phyloP scores from a whole-genome alignment of 1,140 invertebrate species.

The Drosophila malerkotliana region DNA sequence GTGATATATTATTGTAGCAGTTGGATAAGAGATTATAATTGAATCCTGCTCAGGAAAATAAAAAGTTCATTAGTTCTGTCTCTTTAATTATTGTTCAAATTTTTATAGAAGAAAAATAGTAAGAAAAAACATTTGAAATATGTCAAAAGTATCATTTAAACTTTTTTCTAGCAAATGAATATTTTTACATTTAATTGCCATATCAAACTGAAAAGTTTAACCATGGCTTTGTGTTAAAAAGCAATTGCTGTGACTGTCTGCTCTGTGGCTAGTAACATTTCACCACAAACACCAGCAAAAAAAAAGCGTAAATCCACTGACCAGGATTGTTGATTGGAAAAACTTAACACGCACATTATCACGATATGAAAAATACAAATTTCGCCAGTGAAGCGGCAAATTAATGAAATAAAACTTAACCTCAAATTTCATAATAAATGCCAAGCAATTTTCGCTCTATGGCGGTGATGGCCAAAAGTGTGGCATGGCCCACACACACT shows the following conservation, averaged over 20 bases:
- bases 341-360: constrained; percentile 43
- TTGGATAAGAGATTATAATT: neutral
- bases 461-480: constrained; percentile 31
- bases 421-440: constrained; percentile 63
- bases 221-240: constrained; percentile 13
- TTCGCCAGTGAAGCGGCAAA: constrained; percentile 50
- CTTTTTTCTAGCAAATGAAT: neutral
- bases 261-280: constrained; percentile 2
- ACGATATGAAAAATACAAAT: constrained; percentile 26
- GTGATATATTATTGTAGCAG: neutral
- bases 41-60: neutral
- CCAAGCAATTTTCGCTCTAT: constrained; percentile 37
- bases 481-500: constrained; percentile 38
- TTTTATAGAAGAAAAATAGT: too few species aligned
- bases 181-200: neutral
- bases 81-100: too few species aligned
- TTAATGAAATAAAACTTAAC: constrained; percentile 72
- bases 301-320: constrained; percentile 11
- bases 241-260: constrained; percentile 28
- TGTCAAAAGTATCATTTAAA: neutral
- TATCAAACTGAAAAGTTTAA: neutral
- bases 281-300: constrained; percentile 19
- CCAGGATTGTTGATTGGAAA: constrained; percentile 49
- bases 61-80: too few species aligned
- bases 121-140: too few species aligned